Percentiles rank a stretch among this genome's conserved stretches.
These are phyloP conservation scores for Pheosia tremula DNA, from an alignment of 2,888 invertebrate species.

Conservation along the genomic window DNA sequence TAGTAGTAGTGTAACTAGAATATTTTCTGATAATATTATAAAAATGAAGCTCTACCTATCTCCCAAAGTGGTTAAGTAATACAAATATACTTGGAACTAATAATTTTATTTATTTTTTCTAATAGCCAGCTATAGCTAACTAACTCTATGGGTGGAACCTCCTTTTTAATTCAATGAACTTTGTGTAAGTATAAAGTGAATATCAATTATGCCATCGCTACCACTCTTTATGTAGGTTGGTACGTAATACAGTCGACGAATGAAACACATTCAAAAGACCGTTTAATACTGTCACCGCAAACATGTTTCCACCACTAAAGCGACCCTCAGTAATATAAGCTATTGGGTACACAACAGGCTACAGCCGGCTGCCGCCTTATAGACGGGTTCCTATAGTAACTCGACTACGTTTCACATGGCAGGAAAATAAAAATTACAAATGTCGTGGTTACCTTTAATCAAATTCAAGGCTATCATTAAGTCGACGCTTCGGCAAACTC, in stretches of 20 bases:
- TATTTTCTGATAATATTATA: too few species aligned
- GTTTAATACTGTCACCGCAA: conserved; percentile 62
- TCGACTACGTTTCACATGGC: conserved; percentile 43
- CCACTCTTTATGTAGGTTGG: conserved; percentile 15
- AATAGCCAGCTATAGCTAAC: too few species aligned
- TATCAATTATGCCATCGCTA: background rate
- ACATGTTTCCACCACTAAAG: conserved; percentile 60
- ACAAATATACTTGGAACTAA: too few species aligned
- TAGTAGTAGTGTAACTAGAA: too few species aligned
- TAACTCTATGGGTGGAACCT: too few species aligned
- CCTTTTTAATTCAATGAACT: too few species aligned
- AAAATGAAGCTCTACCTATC: too few species aligned
- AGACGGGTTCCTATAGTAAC: conserved; percentile 40
- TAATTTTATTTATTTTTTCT: too few species aligned
- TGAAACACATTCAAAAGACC: conserved; percentile 58
- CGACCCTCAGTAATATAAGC: conserved; percentile 55
- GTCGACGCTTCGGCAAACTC: conserved; percentile 72
- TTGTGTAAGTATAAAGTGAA: background rate
- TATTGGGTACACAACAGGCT: conserved; percentile 54
- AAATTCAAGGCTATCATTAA: conserved; percentile 82
- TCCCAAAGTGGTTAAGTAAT: too few species aligned
- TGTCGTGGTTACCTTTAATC: conserved; percentile 78
- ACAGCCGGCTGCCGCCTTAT: conserved; percentile 48
- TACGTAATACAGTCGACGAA: conserved; percentile 27
- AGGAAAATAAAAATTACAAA: conserved; percentile 71